Base-by-base conservation (phyloP, 2,888 invertebrate species). In the Rutpela maculata region DNA sequence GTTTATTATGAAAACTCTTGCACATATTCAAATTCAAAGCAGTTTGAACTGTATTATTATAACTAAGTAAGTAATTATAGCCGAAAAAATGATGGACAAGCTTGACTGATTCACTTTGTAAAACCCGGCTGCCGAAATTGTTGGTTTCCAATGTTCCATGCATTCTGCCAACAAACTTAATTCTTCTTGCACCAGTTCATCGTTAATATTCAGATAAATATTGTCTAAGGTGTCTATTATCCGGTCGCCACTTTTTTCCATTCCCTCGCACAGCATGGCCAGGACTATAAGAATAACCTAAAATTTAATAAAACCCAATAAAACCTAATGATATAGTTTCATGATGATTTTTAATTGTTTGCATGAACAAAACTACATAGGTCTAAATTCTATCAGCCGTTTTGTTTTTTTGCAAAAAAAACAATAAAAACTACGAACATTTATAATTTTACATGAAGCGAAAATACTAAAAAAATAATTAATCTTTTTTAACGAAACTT, bases 1-100 rank as follows among this genome's bases (percentile, higher is more conserved):
- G n/a, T n/a, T n/a, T n/a, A n/a, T n/a, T n/a, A n/a, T n/a, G n/a
- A n/a, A n/a, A n/a, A n/a, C n/a, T n/a, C n/a, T n/a, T n/a, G n/a
- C n/a, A n/a, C n/a, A n/a, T 9, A 35, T 35, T 35, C 7, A 5
- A 59, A 59, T 22, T n/a, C 3, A 12, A 31, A 35, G 7, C 7
- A 35, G 9, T 5, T 78, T 74, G 31, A 78, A 78, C 56, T 78
- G 78, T 56, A 78, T 76, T 12, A 76, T 71, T 18, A 78, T 76
- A 7, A 78, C 78, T 18, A 76, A 35, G 67, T 78, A 78, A 3
- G 62, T 76, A 11, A 78, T 70, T 10, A 74, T 63, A 18, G 76
- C 65, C 9, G 76, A 76, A 74, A 78, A 78, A 12, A 78, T 78
- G 1, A 72, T 35, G 6, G 74, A 68, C n/a, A 78, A 22, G 1